Base-by-base conservation (phyloP, 64 coral and sea anemone species). In the Actinia equina region DNA sequence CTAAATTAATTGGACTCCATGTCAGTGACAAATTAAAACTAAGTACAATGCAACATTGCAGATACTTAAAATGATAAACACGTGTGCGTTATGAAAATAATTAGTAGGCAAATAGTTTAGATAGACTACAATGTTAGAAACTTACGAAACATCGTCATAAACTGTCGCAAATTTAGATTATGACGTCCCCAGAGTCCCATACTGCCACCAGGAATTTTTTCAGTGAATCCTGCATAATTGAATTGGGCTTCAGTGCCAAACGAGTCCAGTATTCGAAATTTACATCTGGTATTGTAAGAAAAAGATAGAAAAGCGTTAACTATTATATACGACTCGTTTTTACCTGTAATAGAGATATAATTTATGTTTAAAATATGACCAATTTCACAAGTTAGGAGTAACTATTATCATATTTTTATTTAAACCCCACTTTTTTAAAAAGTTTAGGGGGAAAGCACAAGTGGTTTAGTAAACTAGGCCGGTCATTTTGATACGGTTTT, bases 111-210 rank as follows among this genome's bases (percentile, higher is more conserved):
- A 18, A 62, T 18, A n/a, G 62, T 20, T n/a, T 20, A 65, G 62
- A 20, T 14, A n/a, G 1, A 26, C 37, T 16, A 74, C 15, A 4
- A 30, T 74, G 7, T 12, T 26, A 58, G 22, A 14, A 69, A 93
- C 97, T 77, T 89, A 99, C 97, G 97, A 85, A 99, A 99, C 97
- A 99, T 99, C 5, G 97, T 99, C 93, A 95, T 87, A 78, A 84
- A 99, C 46, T 99, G 97, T 79, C 67, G 88, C 12, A 99, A 78
- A 53, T 99, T 95, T 16, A 99, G 82, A 57, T 92, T 94, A 87
- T 99, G 88, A 63, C 93, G 82, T 86, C 97, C 94, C 92, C 82
- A 96, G 0, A 84, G n/a, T 17, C 70, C 91, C 91, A 96, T 93
- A 18, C 91, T 87, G 16, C 94, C 94, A 3, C 94, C 94, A 10